Conservation (phyloP, 1,140 invertebrate genomes). For the Onthophagus taurus region DNA sequence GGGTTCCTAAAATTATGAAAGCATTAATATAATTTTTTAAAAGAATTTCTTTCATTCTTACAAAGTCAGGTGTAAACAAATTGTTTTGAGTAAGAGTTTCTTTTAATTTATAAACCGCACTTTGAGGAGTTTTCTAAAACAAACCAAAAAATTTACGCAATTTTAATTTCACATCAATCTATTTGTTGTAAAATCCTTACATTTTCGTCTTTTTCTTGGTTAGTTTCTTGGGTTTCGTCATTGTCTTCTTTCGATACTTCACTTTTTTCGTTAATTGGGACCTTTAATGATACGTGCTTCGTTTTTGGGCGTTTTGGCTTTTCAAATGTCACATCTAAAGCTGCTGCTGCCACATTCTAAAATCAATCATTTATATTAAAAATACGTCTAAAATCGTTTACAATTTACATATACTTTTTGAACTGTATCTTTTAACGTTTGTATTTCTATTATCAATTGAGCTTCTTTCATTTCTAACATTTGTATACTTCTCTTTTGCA, state of each 20-base stretch:
- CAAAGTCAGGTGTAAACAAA: too few relatives aligned
- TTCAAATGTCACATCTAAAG: background rate
- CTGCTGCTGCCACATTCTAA: background rate
- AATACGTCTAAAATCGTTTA: background rate
- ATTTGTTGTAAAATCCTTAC: too few relatives aligned
- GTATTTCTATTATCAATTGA: conserved; percentile 17
- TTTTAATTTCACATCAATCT: too few relatives aligned
- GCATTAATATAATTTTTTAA: too few relatives aligned
- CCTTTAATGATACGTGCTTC: background rate
- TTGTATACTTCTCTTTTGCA: conserved; percentile 29
- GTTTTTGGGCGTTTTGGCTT: background rate
- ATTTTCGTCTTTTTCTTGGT: too few relatives aligned
- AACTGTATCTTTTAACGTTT: conserved; percentile 16
- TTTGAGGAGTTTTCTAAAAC: too few relatives aligned
- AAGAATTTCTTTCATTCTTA: too few relatives aligned
- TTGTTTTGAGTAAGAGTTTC: too few relatives aligned
- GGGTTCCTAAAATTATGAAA: too few relatives aligned
- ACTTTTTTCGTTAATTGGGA: background rate
- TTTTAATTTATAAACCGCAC: too few relatives aligned
- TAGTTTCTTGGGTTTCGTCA: too few relatives aligned
- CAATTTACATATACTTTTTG: conserved; percentile 4
- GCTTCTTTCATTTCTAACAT: conserved; percentile 19
- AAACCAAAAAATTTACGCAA: too few relatives aligned
- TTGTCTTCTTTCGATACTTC: conserved; percentile 8
- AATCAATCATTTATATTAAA: background rate